Evolutionary conservation across 2,797 vertebrate genomes (phyloP).

Genomic region (Borostomias antarcticus): DNA sequence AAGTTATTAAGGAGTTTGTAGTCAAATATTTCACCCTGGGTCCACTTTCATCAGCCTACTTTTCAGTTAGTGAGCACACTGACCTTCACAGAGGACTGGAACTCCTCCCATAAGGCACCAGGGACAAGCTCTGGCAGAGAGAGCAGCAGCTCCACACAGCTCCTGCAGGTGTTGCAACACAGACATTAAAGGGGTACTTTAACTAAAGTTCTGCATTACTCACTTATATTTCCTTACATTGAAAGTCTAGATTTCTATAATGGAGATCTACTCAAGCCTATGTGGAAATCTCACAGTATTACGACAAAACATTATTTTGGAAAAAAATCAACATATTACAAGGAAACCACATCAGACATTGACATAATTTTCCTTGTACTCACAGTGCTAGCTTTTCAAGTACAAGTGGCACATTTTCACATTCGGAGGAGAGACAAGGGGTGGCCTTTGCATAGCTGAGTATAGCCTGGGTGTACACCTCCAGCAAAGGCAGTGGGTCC

Average conservation of each 20-base stretch:
- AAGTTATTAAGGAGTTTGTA: neutral
- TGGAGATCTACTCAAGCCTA: neutral
- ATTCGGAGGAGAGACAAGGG: constrained; percentile 93
- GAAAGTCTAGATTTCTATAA: neutral
- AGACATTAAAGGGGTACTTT: constrained; percentile 24
- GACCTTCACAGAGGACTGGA: constrained; percentile 95
- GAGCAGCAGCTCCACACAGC: constrained; percentile 95
- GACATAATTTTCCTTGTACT: constrained; percentile 69
- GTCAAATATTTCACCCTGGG: neutral
- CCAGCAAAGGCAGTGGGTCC: constrained; percentile 92
- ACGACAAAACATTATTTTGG: neutral
- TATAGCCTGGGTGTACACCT: constrained; percentile 96
- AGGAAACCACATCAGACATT: neutral
- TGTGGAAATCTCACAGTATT: neutral
- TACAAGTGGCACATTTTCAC: constrained; percentile 96
- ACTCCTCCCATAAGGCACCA: constrained; percentile 94
- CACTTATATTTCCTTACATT: neutral
- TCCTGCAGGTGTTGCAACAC: constrained; percentile 79
- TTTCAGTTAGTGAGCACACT: constrained; percentile 53
- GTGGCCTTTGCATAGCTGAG: constrained; percentile 91
- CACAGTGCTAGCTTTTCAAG: constrained; percentile 97
- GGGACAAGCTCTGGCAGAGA: constrained; percentile 91
- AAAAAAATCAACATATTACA: neutral
- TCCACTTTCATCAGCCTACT: neutral
- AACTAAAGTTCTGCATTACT: neutral